Conservation (phyloP, 2,113 vertebrate genomes). For the Gymnobelideus leadbeateri region DNA sequence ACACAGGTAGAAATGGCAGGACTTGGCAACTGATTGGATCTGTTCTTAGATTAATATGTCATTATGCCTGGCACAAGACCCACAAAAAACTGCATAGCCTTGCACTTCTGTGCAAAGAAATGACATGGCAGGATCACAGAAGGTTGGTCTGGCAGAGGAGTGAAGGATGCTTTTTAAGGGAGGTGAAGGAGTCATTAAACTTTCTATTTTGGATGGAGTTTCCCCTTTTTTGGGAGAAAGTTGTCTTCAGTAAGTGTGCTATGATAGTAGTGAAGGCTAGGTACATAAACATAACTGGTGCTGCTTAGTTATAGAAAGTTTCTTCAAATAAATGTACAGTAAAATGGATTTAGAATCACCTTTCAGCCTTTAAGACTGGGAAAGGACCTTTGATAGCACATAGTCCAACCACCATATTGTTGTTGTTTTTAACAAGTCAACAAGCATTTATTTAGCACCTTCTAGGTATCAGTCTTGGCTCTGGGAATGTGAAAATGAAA, state of each 20-base stretch:
- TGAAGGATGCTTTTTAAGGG: not conserved
- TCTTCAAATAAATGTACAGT: not conserved
- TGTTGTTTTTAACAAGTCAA: not conserved
- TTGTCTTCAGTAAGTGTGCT: not conserved
- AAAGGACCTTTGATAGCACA: not conserved
- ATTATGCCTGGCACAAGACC: no score
- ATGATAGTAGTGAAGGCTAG: not conserved
- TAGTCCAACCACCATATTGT: not conserved
- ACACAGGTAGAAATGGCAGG: no score
- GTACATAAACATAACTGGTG: not conserved
- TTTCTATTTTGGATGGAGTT: not conserved
- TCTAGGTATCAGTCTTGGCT: no score
- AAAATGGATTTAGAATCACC: not conserved
- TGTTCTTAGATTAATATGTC: no score
- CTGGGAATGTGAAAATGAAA: not conserved
- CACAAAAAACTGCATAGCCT: no score
- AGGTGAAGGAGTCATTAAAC: not conserved
- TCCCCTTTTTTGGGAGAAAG: not conserved
- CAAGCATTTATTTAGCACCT: not conserved
- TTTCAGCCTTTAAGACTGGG: not conserved
- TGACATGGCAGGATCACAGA: not conserved
- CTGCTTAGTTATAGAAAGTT: not conserved
- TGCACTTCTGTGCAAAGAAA: not conserved
- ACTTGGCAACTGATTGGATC: no score
- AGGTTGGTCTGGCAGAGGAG: not conserved